These are phyloP conservation scores for Anguilla rostrata DNA, from an alignment of 2,113 vertebrate genomes.

Conservation along the genomic window DNA sequence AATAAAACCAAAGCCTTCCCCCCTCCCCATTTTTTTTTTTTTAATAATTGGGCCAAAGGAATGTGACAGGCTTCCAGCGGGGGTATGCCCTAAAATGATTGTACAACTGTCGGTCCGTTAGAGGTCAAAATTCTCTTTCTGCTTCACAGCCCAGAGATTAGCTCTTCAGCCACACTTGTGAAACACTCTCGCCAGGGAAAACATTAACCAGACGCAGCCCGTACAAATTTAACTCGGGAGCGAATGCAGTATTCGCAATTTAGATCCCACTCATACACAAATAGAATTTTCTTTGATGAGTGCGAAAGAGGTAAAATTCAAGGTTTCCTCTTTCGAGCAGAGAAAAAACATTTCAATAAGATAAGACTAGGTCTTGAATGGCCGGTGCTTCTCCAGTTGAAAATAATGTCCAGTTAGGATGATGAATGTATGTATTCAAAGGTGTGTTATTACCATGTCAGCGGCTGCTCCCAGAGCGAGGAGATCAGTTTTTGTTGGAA, in stretches of 20 bases:
- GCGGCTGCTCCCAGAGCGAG: not conserved
- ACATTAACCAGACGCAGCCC: not conserved
- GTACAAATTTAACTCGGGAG: not conserved
- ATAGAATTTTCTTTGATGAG: not conserved
- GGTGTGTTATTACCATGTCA: not conserved
- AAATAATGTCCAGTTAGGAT: not conserved
- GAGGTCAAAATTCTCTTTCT: not conserved
- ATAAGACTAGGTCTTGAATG: not conserved
- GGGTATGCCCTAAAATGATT: not conserved
- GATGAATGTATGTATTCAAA: not conserved
- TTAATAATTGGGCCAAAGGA: not conserved
- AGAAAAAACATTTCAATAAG: not conserved
- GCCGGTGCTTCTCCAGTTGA: not conserved
- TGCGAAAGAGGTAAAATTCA: not conserved
- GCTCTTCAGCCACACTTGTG: not conserved
- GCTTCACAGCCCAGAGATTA: not conserved
- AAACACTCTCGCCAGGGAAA: not conserved
- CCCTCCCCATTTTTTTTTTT: not conserved
- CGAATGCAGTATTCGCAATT: not conserved
- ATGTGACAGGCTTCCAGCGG: not conserved
- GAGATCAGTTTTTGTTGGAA: not conserved
- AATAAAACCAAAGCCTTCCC: not conserved
- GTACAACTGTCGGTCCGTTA: not conserved
- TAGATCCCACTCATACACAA: not conserved
- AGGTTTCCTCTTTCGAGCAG: not conserved